These are phyloP conservation scores for Brachylomia viminalis DNA, from an alignment of 2,888 invertebrate genomes.

Conservation along the genomic window DNA sequence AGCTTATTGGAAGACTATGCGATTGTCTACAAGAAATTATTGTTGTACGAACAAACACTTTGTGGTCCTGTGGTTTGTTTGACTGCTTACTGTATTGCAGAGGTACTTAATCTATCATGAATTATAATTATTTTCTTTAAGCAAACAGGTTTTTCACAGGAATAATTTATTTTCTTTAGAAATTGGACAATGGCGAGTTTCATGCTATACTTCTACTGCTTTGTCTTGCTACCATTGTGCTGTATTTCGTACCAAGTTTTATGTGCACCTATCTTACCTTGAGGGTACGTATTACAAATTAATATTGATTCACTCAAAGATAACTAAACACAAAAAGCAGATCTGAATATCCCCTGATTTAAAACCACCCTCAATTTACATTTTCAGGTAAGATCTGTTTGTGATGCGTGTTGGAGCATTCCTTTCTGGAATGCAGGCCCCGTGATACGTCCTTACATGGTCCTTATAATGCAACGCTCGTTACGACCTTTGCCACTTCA, in stretches of 20 bases:
- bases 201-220: conserved; percentile 49
- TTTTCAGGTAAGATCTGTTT: conserved; percentile 73
- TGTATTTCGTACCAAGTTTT: conserved; percentile 58
- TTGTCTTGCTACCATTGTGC: conserved; percentile 6
- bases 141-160: not conserved
- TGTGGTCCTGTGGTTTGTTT: conserved; percentile 38
- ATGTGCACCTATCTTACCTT: conserved; percentile 53
- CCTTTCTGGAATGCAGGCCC: conserved; percentile 81
- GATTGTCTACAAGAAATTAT: no score
- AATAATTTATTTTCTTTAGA: conserved; percentile 33
- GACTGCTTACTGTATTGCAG: conserved; percentile 72
- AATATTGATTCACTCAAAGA: not conserved
- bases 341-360: not conserved
- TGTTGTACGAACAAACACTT: no score
- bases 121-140: not conserved
- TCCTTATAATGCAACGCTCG: conserved; percentile 82
- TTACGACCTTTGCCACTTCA: conserved; percentile 76
- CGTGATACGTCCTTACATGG: conserved; percentile 77
- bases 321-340: not conserved
- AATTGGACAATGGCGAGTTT: conserved; percentile 57
- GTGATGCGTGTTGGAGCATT: conserved; percentile 78
- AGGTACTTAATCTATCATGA: conserved; percentile 17
- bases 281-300: conserved; percentile 57
- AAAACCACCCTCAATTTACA: conserved; percentile 2
- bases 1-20: no score